Percentiles rank a stretch among this genome's conserved stretches.
Conservation (phyloP, 35 echinoderm and acorn worm genomes). For the Apostichopus parvimensis region DNA sequence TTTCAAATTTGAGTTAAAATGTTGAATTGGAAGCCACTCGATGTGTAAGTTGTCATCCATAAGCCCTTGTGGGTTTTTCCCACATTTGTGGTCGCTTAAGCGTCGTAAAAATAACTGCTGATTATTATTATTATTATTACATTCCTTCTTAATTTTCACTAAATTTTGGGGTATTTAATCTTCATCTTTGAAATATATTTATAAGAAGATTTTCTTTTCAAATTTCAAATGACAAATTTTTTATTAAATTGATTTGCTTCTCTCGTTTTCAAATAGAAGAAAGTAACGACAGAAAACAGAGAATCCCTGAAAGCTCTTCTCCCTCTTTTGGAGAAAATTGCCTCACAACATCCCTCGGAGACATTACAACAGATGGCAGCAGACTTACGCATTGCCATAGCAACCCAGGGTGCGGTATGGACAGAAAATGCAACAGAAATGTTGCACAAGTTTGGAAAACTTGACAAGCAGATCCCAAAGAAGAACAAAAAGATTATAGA, state of each 20-base stretch:
- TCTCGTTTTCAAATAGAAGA: conserved; percentile 53
- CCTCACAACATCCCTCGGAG: conserved; percentile 54
- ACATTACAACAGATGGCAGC: conserved; percentile 70
- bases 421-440: conserved; percentile 59
- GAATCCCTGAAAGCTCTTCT: conserved; percentile 62
- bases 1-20: too few species aligned
- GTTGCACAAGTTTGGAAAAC: conserved; percentile 15
- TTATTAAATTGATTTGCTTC: not conserved
- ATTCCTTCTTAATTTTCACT: too few species aligned
- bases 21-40: too few species aligned
- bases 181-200: too few species aligned
- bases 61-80: too few species aligned
- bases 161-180: not conserved
- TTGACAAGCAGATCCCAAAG: not conserved
- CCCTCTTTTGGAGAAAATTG: conserved; percentile 70
- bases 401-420: conserved; percentile 90
- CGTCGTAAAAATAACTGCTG: too few species aligned
- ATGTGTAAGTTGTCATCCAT: too few species aligned
- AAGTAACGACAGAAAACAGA: conserved; percentile 55
- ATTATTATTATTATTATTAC: too few species aligned
- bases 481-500: not conserved
- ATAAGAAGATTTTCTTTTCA: too few species aligned
- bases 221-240: not conserved
- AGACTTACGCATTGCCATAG: conserved; percentile 77
- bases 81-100: too few species aligned